Evolutionary conservation across 2,888 invertebrate species (phyloP), one percentile per base, ranked within the genome.

Genomic region (Andrena hattorfiana): DNA sequence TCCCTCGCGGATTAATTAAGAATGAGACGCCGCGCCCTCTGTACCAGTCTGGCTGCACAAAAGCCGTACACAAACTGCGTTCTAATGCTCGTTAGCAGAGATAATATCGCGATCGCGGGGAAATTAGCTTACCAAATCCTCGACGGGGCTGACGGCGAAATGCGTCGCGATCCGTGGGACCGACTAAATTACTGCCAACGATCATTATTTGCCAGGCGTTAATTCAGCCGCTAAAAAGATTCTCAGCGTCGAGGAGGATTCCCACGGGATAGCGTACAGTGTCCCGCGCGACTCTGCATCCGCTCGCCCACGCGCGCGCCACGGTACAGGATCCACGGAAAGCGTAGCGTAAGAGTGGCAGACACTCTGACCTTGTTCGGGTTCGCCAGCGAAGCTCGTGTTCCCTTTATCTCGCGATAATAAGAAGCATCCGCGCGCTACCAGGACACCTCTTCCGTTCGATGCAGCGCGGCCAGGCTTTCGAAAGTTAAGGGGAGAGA

Each of bases 171-270:
- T 67, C 77, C 87, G 86, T 86, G 88, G 82, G 88, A 88, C 83
- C 83, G 72, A 80, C 86, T 62, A 86, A 88, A 88, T 88, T 87
- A 86, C 87, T 10, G 48, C 76, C 79, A 78, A 85, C 81, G 83
- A 85, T 88, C 82, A 78, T 83, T 42, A 75, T 85, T 78, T 48
- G 85, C 64, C 75, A 35, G 74, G 72, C 74, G 88, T 87, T 88
- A 86, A 88, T 88, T 88, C 77, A 72, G 64, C 67, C 66, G 83
- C 88, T 85, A 88, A 86, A 83, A 77, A 83, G 83, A 88, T 84
- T 86, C 88, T 79, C 80, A 81, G 83, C 56, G 26, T 10, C 73
- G 63, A 16, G 54, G 79, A 69, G 66, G 73, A 88, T 87, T 87
- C 87, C 88, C 87, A 87, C 86, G 86, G 60, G 75, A 76, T 42